Conservation (phyloP, 35 echinoderm and acorn worm species). For the Patiria miniata region DNA sequence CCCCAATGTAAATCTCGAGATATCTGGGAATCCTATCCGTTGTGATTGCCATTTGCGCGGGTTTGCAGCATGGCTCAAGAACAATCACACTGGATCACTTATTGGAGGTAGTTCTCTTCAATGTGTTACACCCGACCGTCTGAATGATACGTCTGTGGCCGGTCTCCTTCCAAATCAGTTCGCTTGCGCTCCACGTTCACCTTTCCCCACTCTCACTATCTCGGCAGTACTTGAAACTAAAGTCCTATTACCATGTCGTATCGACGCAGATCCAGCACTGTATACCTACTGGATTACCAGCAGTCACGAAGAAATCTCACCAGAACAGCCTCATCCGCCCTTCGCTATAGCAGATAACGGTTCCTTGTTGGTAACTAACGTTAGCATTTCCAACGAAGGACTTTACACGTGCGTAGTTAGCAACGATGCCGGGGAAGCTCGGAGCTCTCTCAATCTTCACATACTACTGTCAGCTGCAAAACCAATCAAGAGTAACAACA, state of each 20-base stretch:
- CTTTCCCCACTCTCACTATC: not conserved
- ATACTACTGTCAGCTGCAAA: too few species aligned
- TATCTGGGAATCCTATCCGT: not conserved
- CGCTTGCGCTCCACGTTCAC: not conserved
- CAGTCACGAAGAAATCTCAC: not conserved
- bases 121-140: not conserved
- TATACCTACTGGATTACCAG: slow-evolving; percentile 14
- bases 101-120: not conserved
- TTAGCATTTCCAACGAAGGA: not conserved
- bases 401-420: not conserved
- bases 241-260: not conserved
- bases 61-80: slow-evolving; percentile 10
- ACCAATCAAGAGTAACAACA: too few species aligned
- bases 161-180: not conserved
- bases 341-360: not conserved
- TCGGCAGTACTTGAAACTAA: not conserved
- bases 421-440: not conserved
- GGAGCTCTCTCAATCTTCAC: not conserved
- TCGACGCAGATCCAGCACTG: not conserved
- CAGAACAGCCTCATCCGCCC: not conserved
- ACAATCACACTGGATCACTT: not conserved
- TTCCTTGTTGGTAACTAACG: not conserved
- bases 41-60: slow-evolving; percentile 1
- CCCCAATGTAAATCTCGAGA: not conserved
- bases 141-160: not conserved